Base-by-base conservation (phyloP, 2,888 invertebrate genomes). In the Sesia apiformis region DNA sequence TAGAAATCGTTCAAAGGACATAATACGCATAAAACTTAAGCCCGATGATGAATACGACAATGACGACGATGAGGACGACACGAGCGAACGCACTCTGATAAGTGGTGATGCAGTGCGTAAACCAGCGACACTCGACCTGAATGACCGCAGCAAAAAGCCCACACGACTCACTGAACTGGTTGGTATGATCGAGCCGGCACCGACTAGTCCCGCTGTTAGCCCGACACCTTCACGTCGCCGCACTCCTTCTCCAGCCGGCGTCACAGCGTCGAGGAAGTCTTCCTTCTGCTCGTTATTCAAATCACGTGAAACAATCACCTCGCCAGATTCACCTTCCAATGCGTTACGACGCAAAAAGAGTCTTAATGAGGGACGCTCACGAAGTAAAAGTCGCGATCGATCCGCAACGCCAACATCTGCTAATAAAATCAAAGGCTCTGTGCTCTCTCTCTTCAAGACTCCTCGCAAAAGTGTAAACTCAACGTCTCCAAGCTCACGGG, bases 201-300 rank as follows among this genome's bases (percentile, higher is more conserved):
- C 73, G 53, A 82, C 81, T n/a, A 90, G 90, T 64, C 90, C 91
- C 2, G 88, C 88, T 60, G 76, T 82, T 1, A 68, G 51, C 57
- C 63, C 63, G 56, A 58, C 3, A 4, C 63, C 5, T 73, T 69
- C 53, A 8, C 63, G 59, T 43, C 67, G 53, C 52, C 66, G 58
- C 79, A 91, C 92, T 1, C 95, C 95, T 0, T 95, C 96, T 1
- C 95, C 95, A 0, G 66, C 91, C 1, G 91, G 91, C 0, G 84
- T 84, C 0, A 90, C 91, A 0, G 90, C 92, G 0, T 95, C 95
- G 0, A 90, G 96, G 46, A 95, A 95, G 76, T 95, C 94, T 65
- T 96, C 95, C 41, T 95, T 96, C 71, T 93, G 94, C 56, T 95
- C 95, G 3, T 79, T 96, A 50, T 96, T 96, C 70, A 93, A 94